These are phyloP conservation scores for Meriones psammophilus DNA, from an alignment of 2,797 vertebrate species.

Conservation along the genomic window DNA sequence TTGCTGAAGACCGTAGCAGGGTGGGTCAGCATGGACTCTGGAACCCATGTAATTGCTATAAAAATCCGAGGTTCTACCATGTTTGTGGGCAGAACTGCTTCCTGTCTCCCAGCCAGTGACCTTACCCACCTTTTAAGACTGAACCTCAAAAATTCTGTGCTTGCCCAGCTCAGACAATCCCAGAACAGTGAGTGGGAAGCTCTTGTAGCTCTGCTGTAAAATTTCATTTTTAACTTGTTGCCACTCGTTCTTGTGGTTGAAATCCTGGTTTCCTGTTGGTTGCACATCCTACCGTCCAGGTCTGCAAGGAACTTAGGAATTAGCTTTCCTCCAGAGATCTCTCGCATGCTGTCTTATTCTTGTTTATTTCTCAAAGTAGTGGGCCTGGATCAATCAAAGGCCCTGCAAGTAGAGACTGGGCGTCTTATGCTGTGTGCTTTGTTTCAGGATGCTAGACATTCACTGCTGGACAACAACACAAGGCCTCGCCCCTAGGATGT, in stretches of 20 bases:
- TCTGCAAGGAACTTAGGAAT: background rate
- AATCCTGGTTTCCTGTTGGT: background rate
- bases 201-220: background rate
- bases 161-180: background rate
- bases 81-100: background rate
- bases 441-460: background rate
- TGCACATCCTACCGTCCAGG: background rate
- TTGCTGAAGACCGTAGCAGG: background rate
- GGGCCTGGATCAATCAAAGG: background rate
- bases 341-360: background rate
- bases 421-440: background rate
- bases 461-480: background rate
- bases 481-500: background rate
- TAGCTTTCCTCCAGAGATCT: background rate
- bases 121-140: background rate
- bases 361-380: background rate
- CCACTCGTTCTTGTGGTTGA: background rate
- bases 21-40: background rate
- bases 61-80: background rate
- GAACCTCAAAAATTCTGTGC: background rate
- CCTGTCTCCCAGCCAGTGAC: background rate
- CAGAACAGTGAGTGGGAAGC: background rate
- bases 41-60: background rate
- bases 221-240: background rate
- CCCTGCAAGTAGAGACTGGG: background rate